These are phyloP conservation scores for Pseudolycoriella hygida DNA, from an alignment of 2,888 invertebrate species.

Conservation along the genomic window DNA sequence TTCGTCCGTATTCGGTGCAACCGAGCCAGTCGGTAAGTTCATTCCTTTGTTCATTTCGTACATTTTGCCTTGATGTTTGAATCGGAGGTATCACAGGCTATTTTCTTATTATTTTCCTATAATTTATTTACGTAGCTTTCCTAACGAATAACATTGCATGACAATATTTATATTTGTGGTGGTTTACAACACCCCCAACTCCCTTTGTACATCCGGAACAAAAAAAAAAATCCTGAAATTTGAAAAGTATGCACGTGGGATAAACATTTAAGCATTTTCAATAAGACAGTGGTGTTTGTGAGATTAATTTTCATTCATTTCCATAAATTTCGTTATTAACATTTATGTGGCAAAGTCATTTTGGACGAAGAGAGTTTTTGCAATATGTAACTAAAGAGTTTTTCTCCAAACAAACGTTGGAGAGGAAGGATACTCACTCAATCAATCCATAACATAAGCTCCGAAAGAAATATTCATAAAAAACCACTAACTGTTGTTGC, in stretches of 20 bases:
- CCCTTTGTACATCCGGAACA: background rate
- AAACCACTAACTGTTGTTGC: too few relatives aligned
- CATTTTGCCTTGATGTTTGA: background rate
- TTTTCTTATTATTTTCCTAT: background rate
- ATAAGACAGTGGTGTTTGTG: too few relatives aligned
- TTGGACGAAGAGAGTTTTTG: too few relatives aligned
- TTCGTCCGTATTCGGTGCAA: conserved; percentile 70
- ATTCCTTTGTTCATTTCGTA: conserved; percentile 20
- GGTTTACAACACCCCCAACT: background rate
- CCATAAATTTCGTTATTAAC: too few relatives aligned
- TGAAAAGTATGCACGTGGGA: conserved; percentile 3
- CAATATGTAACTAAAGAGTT: too few relatives aligned
- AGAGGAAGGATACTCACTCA: too few relatives aligned
- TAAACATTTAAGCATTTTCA: conserved; percentile 7
- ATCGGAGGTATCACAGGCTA: background rate
- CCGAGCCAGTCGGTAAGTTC: conserved; percentile 46
- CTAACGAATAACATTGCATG: background rate
- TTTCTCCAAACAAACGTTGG: too few relatives aligned
- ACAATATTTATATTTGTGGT: background rate
- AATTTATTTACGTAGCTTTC: background rate
- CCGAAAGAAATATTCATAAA: too few relatives aligned
- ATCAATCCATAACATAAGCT: too few relatives aligned
- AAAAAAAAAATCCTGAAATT: background rate
- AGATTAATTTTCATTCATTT: too few relatives aligned
- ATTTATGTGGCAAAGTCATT: too few relatives aligned